Conservation (phyloP, 2,797 vertebrate genomes). For the Jordanella pulchra region DNA sequence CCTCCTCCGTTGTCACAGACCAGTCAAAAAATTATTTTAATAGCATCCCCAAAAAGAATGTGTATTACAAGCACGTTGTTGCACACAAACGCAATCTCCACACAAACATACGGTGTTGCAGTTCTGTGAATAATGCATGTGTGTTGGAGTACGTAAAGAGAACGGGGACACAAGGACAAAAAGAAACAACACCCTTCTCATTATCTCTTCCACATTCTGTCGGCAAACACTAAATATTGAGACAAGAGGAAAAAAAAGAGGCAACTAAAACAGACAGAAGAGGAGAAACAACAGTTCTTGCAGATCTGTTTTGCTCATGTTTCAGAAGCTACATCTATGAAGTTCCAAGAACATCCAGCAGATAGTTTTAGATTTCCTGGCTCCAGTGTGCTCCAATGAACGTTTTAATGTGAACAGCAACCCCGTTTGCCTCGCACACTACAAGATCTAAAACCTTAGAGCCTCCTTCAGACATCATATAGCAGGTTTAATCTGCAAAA, state of each 20-base stretch:
- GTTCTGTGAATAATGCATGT: conserved; percentile 15
- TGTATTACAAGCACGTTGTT: neutral
- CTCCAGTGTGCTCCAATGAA: conserved; percentile 56
- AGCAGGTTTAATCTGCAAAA: conserved; percentile 60
- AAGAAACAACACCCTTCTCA: conserved; percentile 50
- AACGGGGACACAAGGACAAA: conserved; percentile 36
- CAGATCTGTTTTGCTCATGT: conserved; percentile 67
- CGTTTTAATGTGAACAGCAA: conserved; percentile 56
- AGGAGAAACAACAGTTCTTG: conserved; percentile 51
- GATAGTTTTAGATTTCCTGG: conserved; percentile 38
- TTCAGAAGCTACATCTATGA: conserved; percentile 70
- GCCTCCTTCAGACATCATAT: conserved; percentile 33
- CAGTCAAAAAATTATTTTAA: neutral
- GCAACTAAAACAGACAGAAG: conserved; percentile 47
- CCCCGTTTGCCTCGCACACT: conserved; percentile 52
- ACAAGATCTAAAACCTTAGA: conserved; percentile 35
- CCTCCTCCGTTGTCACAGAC: conserved; percentile 5
- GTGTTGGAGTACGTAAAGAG: conserved; percentile 30
- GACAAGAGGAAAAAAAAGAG: conserved; percentile 30
- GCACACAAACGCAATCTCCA: neutral
- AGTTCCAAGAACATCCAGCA: conserved; percentile 57
- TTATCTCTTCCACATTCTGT: conserved; percentile 59
- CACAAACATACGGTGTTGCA: conserved; percentile 9
- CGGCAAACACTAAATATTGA: conserved; percentile 56
- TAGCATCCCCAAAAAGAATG: neutral